Evolutionary conservation across 2,797 vertebrate species (phyloP).

Genomic region (Lateolabrax maculatus): DNA sequence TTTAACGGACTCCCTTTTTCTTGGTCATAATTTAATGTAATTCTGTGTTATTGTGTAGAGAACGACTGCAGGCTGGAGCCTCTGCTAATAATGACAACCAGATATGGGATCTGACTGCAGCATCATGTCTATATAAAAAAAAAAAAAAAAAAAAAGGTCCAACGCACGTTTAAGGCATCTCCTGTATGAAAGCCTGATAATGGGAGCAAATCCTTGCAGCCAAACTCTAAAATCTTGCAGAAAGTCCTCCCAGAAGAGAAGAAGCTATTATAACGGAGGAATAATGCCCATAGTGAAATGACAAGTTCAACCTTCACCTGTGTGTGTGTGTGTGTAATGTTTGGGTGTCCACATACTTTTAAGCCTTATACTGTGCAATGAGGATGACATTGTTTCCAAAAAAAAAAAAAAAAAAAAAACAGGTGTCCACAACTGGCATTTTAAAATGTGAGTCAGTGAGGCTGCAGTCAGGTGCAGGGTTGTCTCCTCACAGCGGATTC

Average conservation of each 20-base stretch:
- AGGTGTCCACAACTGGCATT: not conserved
- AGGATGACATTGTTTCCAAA: not conserved
- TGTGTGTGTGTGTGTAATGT: not conserved
- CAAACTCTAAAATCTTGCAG: not conserved
- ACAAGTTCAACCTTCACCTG: not conserved
- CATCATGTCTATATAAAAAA: too few relatives aligned
- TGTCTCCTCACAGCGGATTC: constrained; percentile 7
- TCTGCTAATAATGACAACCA: not conserved
- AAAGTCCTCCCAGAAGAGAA: not conserved
- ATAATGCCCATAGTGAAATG: not conserved
- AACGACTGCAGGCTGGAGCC: too few relatives aligned
- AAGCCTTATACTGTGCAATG: not conserved
- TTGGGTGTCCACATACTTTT: not conserved
- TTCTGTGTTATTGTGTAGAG: not conserved
- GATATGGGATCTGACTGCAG: not conserved
- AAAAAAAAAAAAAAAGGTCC: not conserved
- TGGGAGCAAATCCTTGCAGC: not conserved
- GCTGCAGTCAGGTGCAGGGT: constrained; percentile 16
- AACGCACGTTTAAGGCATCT: not conserved
- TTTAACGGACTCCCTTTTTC: not conserved
- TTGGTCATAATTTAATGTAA: not conserved
- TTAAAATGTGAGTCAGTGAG: not conserved
- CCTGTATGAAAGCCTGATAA: not conserved
- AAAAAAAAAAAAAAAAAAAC: too few relatives aligned
- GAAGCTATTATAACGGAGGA: not conserved